phyloP scores from a whole-genome alignment of 2,113 vertebrate genomes.

The Scytalopus superciliaris region DNA sequence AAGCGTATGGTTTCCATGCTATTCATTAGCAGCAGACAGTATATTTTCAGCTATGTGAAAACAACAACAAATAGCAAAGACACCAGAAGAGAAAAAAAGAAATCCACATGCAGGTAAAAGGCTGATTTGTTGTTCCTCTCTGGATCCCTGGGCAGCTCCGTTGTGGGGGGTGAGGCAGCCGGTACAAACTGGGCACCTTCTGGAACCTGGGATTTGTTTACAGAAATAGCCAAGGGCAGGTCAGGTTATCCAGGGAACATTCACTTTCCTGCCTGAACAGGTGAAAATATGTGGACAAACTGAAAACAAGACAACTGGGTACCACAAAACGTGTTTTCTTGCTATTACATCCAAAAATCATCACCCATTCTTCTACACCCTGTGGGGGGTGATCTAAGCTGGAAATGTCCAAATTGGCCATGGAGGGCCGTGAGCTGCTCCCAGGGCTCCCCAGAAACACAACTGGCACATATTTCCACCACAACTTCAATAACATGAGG shows the following conservation, averaged over 20 bases:
- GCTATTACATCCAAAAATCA: not conserved
- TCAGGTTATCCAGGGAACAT: not conserved
- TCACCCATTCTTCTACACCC: not conserved
- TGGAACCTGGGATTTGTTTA: not conserved
- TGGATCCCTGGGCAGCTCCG: not conserved
- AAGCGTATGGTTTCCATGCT: constrained; percentile 36
- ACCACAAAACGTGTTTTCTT: not conserved
- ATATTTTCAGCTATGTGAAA: constrained; percentile 14
- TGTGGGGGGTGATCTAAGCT: not conserved
- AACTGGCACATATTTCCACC: not conserved
- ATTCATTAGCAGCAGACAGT: constrained; percentile 31
- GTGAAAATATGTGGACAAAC: not conserved
- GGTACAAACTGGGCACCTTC: not conserved
- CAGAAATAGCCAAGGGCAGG: not conserved
- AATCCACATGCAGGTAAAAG: not conserved
- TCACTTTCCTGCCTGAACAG: not conserved
- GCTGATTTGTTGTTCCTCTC: not conserved
- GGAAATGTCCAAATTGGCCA: not conserved
- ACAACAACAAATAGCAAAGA: constrained; percentile 35
- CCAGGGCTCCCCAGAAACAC: not conserved
- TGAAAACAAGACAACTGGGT: not conserved
- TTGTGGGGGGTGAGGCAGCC: not conserved
- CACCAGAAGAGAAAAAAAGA: not conserved
- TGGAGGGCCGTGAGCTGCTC: not conserved
- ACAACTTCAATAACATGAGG: not conserved